Base-by-base conservation (phyloP, 2,888 invertebrate genomes). In the Odontocolon sp. region DNA sequence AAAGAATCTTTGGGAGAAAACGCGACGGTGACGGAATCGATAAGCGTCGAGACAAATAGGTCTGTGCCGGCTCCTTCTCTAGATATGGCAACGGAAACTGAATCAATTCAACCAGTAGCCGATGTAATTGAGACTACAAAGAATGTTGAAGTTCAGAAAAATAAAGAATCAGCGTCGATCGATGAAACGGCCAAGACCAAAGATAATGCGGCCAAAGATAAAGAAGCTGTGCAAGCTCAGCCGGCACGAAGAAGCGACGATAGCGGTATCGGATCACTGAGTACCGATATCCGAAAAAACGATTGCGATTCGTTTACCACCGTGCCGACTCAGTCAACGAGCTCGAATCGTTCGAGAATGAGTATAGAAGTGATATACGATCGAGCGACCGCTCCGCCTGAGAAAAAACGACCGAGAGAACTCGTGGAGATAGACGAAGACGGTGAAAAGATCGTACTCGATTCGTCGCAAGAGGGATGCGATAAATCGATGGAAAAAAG, bases 341-440 rank as follows among this genome's bases (percentile, higher is more conserved):
- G 36, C 21, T 4, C 63, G 3, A 75, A 56, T 40, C 85, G 84
- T 42, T 81, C 83, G 0, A 80, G 89, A 52, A 82, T 80, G 72
- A 89, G 89, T 61, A 81, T 89, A 42, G 89, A 89, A 80, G 81
- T 88, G 0, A 83, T 89, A 56, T 89, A 83, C 45, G 89, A 89
- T 28, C 80, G 83, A 38, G 80, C 83, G 21, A 57, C 75, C 0
- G 75, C 72, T 6, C 81, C 64, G 3, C 77, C 63, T 11, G 75
- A 79, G 42, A 81, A 82, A 4, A 85, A 84, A 64, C 83, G 77
- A 28, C 74, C 83, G 0, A 79, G 80, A 18, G 87, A 87, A 52
- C 50, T 88, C n/a, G 87, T 89, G 0, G 87, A 88, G 54, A 87
- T 89, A 5, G 85, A 85, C 28, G 88, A 88, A 52, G 86, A 87